Percentiles rank a stretch among this genome's conserved stretches.
These are phyloP conservation scores for Scelioninae gen. 1 DNA, from an alignment of 2,888 invertebrate species.

Conservation along the genomic window DNA sequence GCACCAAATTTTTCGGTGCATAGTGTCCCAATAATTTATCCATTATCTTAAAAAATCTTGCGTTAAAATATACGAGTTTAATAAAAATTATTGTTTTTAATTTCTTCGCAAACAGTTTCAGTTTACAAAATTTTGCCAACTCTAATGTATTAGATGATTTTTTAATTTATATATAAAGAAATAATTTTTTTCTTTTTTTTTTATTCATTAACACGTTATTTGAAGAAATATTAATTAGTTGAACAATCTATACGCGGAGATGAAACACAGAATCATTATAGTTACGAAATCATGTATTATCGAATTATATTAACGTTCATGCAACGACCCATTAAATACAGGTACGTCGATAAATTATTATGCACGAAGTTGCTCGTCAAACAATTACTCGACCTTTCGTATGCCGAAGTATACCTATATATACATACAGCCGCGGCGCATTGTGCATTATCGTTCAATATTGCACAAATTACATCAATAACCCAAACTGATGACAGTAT, in stretches of 20 bases:
- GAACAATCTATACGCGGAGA: no score
- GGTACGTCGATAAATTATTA: conserved; percentile 64
- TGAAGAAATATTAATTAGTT: no score
- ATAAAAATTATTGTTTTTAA: no score
- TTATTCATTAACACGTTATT: no score
- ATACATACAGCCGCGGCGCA: not conserved
- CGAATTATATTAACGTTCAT: conserved; percentile 60
- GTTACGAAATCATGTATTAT: conserved; percentile 59
- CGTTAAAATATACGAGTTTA: not conserved
- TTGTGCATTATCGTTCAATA: conserved; percentile 48
- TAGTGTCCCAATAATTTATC: not conserved
- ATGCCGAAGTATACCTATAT: conserved; percentile 24
- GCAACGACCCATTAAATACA: conserved; percentile 63
- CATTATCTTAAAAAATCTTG: not conserved
- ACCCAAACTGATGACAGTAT: conserved; percentile 22
- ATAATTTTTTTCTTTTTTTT: no score
- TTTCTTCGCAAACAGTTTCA: no score
- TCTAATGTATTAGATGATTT: no score
- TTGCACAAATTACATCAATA: conserved; percentile 49
- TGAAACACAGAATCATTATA: conserved; percentile 43
- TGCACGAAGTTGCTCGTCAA: conserved; percentile 59
- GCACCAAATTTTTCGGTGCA: conserved; percentile 9
- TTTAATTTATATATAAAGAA: no score
- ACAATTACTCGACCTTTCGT: conserved; percentile 64
- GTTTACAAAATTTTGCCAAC: no score